Base-by-base conservation (phyloP, 2,113 vertebrate species). In the Equus przewalskii region DNA sequence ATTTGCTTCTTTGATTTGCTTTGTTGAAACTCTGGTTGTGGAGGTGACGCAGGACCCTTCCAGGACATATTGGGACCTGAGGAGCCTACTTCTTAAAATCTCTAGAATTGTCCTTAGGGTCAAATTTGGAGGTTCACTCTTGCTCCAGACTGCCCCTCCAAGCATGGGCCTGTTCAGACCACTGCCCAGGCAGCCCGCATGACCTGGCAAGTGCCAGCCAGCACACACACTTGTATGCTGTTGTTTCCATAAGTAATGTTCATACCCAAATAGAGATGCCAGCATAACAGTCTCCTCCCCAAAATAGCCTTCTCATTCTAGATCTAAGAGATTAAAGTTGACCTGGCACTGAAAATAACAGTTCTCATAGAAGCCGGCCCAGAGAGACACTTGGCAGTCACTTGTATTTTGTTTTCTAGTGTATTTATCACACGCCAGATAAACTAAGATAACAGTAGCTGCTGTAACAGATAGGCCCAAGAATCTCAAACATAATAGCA, bases 401-500 rank as follows among this genome's bases (percentile, higher is more conserved):
- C 82, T 70, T 75, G n/a, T 64, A 49, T 85, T 86, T 94, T 95
- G 88, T 82, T 94, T 94, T 96, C 15, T 49, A 54, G 19, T 54
- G 33, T 56, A 22, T 92, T 80, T 90, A 51, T 91, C 33, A 51
- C 0, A 5, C 73, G 22, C 2, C 70, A 62, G 46, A 51, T 95
- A 56, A 84, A 24, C 80, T 89, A 83, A 67, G 51, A 49, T 79
- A 64, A 70, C 28, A 22, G n/a, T 15, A 81, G 33, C 73, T 83
- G 60, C 36, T 84, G 0, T 80, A 78, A 81, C 60, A 85, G 94
- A 26, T 44, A 96, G 26, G 56, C 22, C 7, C 30, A 64, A 16
- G 6, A 54, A 30, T 82, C 58, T 84, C 54, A 70, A 67, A 33
- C n/a, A 46, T 58, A 46, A 51, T 73, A 44, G 62, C 16, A 80